Evolutionary conservation across 2,797 vertebrate genomes (phyloP), one percentile per base, ranked within the genome.

Genomic region (Aplochiton taeniatus): DNA sequence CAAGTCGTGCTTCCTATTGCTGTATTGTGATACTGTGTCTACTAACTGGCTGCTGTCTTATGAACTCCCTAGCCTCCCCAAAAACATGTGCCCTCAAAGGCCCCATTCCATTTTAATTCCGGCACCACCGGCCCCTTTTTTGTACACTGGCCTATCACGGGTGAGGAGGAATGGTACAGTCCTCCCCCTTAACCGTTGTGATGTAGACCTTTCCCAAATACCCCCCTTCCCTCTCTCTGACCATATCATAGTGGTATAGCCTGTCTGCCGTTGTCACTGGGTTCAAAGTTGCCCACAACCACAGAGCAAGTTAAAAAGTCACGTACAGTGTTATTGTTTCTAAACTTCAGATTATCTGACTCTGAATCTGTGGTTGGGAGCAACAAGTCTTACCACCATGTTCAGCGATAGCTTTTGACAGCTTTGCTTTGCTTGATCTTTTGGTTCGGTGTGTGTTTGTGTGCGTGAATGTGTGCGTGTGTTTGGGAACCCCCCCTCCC

Each of bases 391-490:
- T 68, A 74, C 17, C 74, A 79, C 71, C 66, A 66, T 78, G 11
- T 13, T 65, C 88, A 54, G 86, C 83, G 86, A 74, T 85, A 81
- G 87, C 88, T 90, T 92, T 87, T 81, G 90, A 91, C 86, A 92
- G 77, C 58, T 89, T 87, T 90, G 88, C 90, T 91, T n/a, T 87
- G 91, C 94, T 91, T 92, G 90, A 89, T 91, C 89, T 90, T 88
- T 89, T 65, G 48, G 55, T 45, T 11, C 50, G n/a, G 17, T 11
- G 63, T 41, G 43, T 45, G 46, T 14, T 55, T 57, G 61, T 44
- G 54, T 52, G 70, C 61, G 58, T 11, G 63, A 63, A 57, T 67
- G 31, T 67, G 44, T 53, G 54, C 57, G 56, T 14, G 49, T 12
- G 49, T 14, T 4, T 12, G 16, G 12, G 16, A n/a, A 14, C 13